Evolutionary conservation across 2,113 vertebrate genomes (phyloP).

Genomic region (Dunckerocampus dactyliophorus): DNA sequence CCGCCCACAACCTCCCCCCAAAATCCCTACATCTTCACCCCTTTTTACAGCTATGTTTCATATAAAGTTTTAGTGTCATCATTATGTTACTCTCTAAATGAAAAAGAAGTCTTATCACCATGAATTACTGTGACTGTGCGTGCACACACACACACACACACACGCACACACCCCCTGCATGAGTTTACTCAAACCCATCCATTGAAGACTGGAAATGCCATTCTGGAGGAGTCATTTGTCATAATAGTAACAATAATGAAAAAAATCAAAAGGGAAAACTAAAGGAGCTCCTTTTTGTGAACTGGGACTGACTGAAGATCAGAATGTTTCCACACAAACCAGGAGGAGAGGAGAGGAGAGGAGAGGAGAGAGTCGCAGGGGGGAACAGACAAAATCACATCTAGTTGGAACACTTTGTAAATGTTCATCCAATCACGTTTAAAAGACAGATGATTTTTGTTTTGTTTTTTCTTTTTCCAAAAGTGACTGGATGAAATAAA

Average conservation of each 20-base stretch:
- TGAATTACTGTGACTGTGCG: constrained; percentile 86
- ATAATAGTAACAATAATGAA: background rate
- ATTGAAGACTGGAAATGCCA: constrained; percentile 82
- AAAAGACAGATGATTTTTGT: constrained; percentile 63
- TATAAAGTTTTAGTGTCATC: constrained; percentile 98
- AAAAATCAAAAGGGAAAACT: constrained; percentile 64
- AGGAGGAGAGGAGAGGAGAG: constrained; percentile 42
- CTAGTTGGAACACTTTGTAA: constrained; percentile 72
- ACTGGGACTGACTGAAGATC: constrained; percentile 64
- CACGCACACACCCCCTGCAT: constrained; percentile 84
- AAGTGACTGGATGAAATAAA: constrained; percentile 65
- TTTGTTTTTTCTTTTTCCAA: constrained; percentile 44
- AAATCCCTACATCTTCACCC: constrained; percentile 71
- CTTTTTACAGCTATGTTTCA: constrained; percentile 95
- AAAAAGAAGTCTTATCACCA: constrained; percentile 90
- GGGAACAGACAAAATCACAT: constrained; percentile 57
- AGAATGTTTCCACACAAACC: constrained; percentile 61
- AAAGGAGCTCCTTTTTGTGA: constrained; percentile 56
- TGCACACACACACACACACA: too few relatives aligned
- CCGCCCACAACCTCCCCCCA: constrained; percentile 65
- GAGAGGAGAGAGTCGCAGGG: constrained; percentile 54
- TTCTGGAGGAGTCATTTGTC: constrained; percentile 65
- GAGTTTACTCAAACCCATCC: constrained; percentile 83
- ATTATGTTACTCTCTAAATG: constrained; percentile 90
- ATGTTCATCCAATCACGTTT: constrained; percentile 73